These are phyloP conservation scores for Alviniconcha strummeri DNA, from an alignment of 2,888 invertebrate genomes.

Conservation along the genomic window DNA sequence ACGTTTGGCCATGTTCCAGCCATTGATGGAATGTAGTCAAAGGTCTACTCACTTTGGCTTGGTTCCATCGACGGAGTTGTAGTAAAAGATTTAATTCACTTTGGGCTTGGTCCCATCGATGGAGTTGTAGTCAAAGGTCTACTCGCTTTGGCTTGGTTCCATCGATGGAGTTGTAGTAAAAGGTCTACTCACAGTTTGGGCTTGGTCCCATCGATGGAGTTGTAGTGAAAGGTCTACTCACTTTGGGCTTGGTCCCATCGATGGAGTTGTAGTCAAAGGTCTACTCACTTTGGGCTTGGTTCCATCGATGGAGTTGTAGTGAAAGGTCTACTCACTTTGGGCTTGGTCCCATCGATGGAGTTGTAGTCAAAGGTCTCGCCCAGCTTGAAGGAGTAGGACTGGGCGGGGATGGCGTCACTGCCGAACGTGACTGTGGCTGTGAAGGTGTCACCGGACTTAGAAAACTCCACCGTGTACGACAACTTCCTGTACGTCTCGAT, in stretches of 20 bases:
- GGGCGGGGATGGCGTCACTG: slow-evolving; percentile 11
- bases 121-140: too few relatives aligned
- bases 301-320: not conserved
- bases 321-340: slow-evolving; percentile 12
- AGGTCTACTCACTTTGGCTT: not conserved
- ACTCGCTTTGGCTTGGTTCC: too few relatives aligned
- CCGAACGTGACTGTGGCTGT: slow-evolving; percentile 15
- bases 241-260: too few relatives aligned
- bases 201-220: not conserved
- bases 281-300: too few relatives aligned
- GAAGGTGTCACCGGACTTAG: slow-evolving; percentile 11
- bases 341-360: slow-evolving; percentile 14
- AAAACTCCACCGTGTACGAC: slow-evolving; percentile 26
- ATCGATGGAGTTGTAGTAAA: too few relatives aligned
- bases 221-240: not conserved
- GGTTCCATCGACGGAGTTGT: too few relatives aligned
- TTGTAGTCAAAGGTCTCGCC: slow-evolving; percentile 29
- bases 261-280: too few relatives aligned
- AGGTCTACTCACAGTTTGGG: too few relatives aligned
- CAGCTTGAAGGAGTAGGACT: slow-evolving; percentile 29
- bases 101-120: too few relatives aligned
- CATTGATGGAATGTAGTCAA: not conserved
- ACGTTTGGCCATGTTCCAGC: too few relatives aligned
- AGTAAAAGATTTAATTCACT: too few relatives aligned
- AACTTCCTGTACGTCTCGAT: slow-evolving; percentile 25